Percentiles rank a stretch among this genome's conserved stretches.
phyloP scores from a whole-genome alignment of 2,113 vertebrate species.

The Trichomycterus rosablanca region DNA sequence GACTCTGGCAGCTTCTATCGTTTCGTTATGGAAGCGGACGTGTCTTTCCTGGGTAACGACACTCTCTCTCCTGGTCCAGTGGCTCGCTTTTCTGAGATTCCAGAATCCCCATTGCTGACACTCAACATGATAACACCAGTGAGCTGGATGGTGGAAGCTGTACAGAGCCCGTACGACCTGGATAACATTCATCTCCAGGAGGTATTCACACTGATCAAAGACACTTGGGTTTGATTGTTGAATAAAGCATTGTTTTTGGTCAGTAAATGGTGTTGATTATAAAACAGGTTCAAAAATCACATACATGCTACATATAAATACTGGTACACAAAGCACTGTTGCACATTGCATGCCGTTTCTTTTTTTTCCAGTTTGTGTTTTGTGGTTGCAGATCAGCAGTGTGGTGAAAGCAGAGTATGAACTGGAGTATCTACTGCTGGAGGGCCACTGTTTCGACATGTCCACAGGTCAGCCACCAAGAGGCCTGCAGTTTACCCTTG shows the following conservation, averaged over 20 bases:
- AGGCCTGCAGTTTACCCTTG: constrained; percentile 91
- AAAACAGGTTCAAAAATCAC: not conserved
- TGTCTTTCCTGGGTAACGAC: constrained; percentile 68
- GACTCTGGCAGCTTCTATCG: constrained; percentile 82
- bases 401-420: constrained; percentile 83
- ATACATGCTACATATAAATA: too few relatives aligned
- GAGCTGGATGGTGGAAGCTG: constrained; percentile 90
- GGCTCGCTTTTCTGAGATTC: constrained; percentile 85
- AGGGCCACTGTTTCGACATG: constrained; percentile 91
- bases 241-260: not conserved
- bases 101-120: constrained; percentile 85
- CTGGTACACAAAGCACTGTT: too few relatives aligned
- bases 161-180: constrained; percentile 84
- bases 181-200: constrained; percentile 93
- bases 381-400: constrained; percentile 68
- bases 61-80: constrained; percentile 72
- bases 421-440: constrained; percentile 86
- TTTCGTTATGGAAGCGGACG: constrained; percentile 87
- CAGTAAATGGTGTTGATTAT: not conserved
- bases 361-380: not conserved
- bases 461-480: constrained; percentile 80
- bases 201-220: constrained; percentile 55
- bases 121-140: constrained; percentile 95
- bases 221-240: not conserved
- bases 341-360: too few relatives aligned